Base-by-base conservation (phyloP, 1,140 invertebrate species). In the Halyomorpha halys region DNA sequence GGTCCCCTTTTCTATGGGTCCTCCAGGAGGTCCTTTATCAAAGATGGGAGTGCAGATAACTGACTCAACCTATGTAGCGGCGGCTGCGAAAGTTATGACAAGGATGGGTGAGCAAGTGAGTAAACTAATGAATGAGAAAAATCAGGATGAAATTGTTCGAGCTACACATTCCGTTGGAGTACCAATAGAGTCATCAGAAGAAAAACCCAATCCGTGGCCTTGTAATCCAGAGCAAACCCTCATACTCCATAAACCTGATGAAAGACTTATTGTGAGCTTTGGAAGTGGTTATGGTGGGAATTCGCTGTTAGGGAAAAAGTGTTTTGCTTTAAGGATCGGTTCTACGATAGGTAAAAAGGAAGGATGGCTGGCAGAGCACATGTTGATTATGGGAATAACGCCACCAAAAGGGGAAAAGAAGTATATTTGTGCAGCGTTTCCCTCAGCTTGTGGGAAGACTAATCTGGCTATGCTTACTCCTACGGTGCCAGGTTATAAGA, bases 311-410 rank as follows among this genome's bases (percentile, higher is more conserved):
- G 97, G 97, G 14, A 99, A 99, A 77, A 99, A 99, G 75, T 99
- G 97, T 73, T 96, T 99, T 72, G 97, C 97, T 18, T 81, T 99
- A 0, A 83, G 97, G 64, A 87, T 99, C 68, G 97, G 97, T 0
- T 97, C 93, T 0, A 96, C 90, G 8, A 87, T 99, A 72, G 97
- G 94, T 3, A 83, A 84, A 70, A 80, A 86, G 56, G 96, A 99
- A 76, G 96, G 94, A 15, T 99, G 97, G 97, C 80, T 99, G 3
- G 97, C 97, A 13, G 97, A 99, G 76, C 96, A 98, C 73, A 99
- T 98, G 94, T 78, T 97, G 78, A 98, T 98, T 74, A 79, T 98
- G 67, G 90, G 89, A 56, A 85, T 99, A 62, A 98, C 96, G 1
- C 90, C 93, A 76, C 92, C 91, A 2, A 77, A 86, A 72, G 94